Base-by-base conservation (phyloP, 2,797 vertebrate genomes). In the Enteromius unitaeniatus region DNA sequence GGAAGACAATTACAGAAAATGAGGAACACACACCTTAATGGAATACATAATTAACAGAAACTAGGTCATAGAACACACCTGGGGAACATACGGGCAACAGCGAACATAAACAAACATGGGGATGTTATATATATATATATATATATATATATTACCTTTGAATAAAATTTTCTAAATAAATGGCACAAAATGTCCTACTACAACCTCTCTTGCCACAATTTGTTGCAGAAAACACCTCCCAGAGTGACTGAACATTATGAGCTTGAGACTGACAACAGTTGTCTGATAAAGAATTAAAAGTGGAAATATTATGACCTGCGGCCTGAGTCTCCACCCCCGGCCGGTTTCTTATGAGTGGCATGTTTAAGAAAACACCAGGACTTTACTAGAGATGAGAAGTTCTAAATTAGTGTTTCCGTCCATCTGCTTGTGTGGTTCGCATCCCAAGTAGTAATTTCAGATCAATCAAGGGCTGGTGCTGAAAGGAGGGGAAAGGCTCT, bases 401-500 rank as follows among this genome's bases (percentile, higher is more conserved):
- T 78, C 55, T 68, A 86, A 88, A 88, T 85, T 80, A 79, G 83
- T 37, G 68, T 86, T 88, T 86, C 81, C 67, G 74, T 86, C 84
- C 51, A 51, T 79, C 65, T n/a, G 79, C 82, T 79, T 58, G 73
- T 75, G 86, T 85, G 64, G 58, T 77, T 88, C 89, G 87, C 68
- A 77, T 84, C 82, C 90, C 40, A 76, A 86, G 62, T 69, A 80
- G 70, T 73, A 75, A 79, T 86, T 89, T 86, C 26, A 86, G 88
- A 86, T 89, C 65, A 84, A 83, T 85, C 55, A 84, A 72, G 47
- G 49, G 37, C 70, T 42, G 45, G 58, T 19, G 85, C 21, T 65
- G 8, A 55, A 80, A 31, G 67, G 81, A 76, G 55, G 70, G n/a
- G 47, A 60, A 40, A 37, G 69, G 28, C 55, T 21, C 85, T 84